Percentiles rank a stretch among this genome's conserved stretches.
phyloP scores from a whole-genome alignment of 2,888 invertebrate genomes.

The Tetranychus truncatus region DNA sequence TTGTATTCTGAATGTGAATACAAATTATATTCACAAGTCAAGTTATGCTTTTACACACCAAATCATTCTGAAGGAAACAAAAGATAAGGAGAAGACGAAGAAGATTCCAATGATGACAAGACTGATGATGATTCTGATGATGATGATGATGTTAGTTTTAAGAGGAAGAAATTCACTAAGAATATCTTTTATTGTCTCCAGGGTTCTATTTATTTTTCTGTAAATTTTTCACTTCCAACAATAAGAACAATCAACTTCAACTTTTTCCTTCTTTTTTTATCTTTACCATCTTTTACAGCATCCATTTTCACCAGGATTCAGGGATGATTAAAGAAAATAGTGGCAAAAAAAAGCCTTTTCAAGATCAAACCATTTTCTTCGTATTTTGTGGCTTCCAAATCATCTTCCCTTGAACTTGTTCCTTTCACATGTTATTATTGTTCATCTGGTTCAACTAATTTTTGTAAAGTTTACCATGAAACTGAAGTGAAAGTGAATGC shows the following conservation, averaged over 20 bases:
- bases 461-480: too few species aligned
- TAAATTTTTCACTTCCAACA: background rate
- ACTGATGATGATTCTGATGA: background rate
- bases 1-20: background rate
- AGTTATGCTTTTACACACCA: background rate
- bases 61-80: background rate
- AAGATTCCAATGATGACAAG: background rate
- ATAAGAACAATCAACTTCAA: background rate
- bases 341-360: too few species aligned
- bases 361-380: too few species aligned
- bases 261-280: background rate
- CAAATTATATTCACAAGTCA: background rate
- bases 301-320: too few species aligned
- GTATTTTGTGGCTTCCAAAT: too few species aligned
- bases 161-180: background rate
- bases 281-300: background rate
- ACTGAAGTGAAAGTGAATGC: too few species aligned
- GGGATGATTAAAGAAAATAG: too few species aligned
- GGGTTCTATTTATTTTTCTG: slow-evolving; percentile 1
- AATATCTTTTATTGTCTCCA: background rate
- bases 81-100: background rate
- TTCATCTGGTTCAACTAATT: too few species aligned
- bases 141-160: background rate
- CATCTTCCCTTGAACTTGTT: too few species aligned
- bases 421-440: too few species aligned